phyloP scores from a whole-genome alignment of 2,888 invertebrate genomes.

The Folsomia candida region DNA sequence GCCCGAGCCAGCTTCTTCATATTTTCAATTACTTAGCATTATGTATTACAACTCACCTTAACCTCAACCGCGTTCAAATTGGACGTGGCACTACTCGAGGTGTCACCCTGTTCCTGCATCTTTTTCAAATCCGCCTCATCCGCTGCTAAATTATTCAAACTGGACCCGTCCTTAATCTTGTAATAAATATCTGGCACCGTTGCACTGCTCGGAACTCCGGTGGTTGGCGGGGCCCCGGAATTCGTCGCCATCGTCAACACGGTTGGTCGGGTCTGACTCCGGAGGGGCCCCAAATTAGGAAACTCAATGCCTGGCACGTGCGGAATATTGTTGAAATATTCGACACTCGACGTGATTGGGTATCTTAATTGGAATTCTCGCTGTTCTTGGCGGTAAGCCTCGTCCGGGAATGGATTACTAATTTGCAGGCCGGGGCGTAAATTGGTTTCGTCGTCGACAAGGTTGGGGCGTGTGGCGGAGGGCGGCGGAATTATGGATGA shows the following conservation, averaged over 20 bases:
- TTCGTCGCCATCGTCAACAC: background rate
- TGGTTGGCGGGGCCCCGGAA: background rate
- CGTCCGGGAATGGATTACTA: constrained; percentile 35
- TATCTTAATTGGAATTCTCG: constrained; percentile 16
- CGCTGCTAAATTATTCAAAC: constrained; percentile 6
- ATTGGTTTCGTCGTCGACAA: constrained; percentile 8
- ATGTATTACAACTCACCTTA: too few species aligned
- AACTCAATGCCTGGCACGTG: background rate
- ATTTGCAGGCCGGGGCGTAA: constrained; percentile 36
- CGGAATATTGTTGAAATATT: constrained; percentile 27
- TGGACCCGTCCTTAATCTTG: constrained; percentile 31
- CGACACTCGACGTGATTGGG: constrained; percentile 25
- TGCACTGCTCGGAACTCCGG: constrained; percentile 32
- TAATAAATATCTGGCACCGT: constrained; percentile 36
- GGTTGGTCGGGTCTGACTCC: constrained; percentile 16
- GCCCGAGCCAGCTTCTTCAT: too few species aligned
- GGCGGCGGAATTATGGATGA: too few species aligned
- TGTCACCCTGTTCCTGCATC: background rate
- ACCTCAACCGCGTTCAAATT: background rate
- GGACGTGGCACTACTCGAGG: background rate
- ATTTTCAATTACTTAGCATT: too few species aligned
- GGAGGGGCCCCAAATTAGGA: constrained; percentile 18
- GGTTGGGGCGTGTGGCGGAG: constrained; percentile 16
- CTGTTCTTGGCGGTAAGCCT: constrained; percentile 10
- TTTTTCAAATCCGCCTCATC: background rate